Evolutionary conservation across 1,140 invertebrate genomes (phyloP).

Genomic region (Dendrolimus kikuchii): DNA sequence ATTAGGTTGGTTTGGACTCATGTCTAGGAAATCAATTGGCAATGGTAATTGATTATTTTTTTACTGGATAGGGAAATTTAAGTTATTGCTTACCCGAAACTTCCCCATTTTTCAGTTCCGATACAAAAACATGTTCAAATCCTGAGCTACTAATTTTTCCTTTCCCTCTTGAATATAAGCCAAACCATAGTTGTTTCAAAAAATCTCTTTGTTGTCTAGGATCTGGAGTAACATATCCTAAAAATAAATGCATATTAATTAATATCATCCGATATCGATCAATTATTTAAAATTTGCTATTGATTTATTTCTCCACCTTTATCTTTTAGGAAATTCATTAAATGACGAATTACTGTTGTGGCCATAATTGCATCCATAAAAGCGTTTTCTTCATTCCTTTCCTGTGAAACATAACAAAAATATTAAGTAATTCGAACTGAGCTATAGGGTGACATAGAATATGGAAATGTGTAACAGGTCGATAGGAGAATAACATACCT

Average conservation of each 20-base stretch:
- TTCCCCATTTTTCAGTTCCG: constrained; percentile 85
- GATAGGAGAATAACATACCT: constrained; percentile 60
- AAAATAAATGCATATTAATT: constrained; percentile 7
- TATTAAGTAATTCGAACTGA: no score
- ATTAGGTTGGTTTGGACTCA: no score
- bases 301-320: constrained; percentile 72
- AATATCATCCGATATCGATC: no score
- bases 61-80: no score
- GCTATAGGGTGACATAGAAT: no score
- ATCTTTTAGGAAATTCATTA: constrained; percentile 80
- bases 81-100: constrained; percentile 67
- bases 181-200: constrained; percentile 86
- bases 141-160: constrained; percentile 85
- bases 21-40: no score
- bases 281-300: background rate
- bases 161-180: constrained; percentile 83
- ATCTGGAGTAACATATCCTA: constrained; percentile 74
- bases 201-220: constrained; percentile 80
- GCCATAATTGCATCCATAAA: constrained; percentile 83
- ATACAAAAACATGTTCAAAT: constrained; percentile 91
- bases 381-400: constrained; percentile 81
- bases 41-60: no score
- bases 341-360: constrained; percentile 82
- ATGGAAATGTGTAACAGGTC: no score
- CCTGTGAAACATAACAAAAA: constrained; percentile 50